Evolutionary conservation across 2,113 vertebrate genomes (phyloP).

Genomic region (Xiphophorus maculatus): DNA sequence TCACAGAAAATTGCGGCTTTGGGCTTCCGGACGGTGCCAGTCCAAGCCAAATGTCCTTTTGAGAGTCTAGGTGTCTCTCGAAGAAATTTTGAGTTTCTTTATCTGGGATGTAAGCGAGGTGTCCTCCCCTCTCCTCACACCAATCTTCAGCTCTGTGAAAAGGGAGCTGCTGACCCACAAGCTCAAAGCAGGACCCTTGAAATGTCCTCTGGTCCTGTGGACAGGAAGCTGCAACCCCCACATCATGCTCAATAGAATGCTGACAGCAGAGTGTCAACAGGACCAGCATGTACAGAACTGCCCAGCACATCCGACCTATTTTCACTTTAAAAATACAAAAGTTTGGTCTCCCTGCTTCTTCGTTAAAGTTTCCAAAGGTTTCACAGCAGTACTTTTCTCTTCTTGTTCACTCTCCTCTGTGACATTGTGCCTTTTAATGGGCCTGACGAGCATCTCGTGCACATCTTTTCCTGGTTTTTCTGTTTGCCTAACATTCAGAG

Average conservation of each 20-base stretch:
- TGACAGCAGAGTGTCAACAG: constrained; percentile 43
- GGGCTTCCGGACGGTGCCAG: constrained; percentile 53
- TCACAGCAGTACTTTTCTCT: neutral
- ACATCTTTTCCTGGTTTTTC: constrained; percentile 5
- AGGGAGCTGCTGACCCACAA: constrained; percentile 74
- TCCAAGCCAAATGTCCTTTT: constrained; percentile 88
- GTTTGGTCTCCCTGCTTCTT: neutral
- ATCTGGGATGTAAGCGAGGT: constrained; percentile 85
- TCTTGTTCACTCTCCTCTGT: neutral
- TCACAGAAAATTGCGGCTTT: constrained; percentile 51
- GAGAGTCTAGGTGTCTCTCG: constrained; percentile 77
- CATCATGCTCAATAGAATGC: constrained; percentile 31
- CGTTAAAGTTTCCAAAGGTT: neutral
- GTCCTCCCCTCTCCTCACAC: constrained; percentile 89
- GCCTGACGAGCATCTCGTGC: constrained; percentile 7
- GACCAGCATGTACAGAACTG: constrained; percentile 45
- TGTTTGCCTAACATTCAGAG: constrained; percentile 31
- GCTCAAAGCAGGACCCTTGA: constrained; percentile 85
- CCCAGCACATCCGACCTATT: constrained; percentile 36
- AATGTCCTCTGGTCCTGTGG: constrained; percentile 80
- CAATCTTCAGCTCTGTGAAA: constrained; percentile 84
- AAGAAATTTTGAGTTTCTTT: constrained; percentile 87
- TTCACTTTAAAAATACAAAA: constrained; percentile 11
- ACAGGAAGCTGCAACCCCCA: constrained; percentile 60
- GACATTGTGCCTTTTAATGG: constrained; percentile 34